phyloP scores from a whole-genome alignment of 1,140 invertebrate species.

The Caenorhabditis inopinata region DNA sequence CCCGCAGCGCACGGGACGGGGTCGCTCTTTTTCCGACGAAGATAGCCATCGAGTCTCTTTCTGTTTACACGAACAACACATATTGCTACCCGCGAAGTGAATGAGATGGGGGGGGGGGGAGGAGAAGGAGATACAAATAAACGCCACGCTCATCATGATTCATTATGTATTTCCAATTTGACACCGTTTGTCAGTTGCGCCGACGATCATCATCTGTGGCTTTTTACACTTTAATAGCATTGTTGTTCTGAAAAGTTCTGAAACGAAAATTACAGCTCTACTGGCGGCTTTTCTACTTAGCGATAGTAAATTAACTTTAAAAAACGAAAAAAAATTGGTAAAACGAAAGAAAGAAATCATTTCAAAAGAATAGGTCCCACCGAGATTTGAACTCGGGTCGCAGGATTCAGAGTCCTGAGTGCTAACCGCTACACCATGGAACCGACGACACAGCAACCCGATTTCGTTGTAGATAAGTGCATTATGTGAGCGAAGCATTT shows the following conservation, averaged over 20 bases:
- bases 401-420: constrained; percentile 65
- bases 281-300: too few relatives aligned
- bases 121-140: constrained; percentile 25
- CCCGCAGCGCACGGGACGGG: neutral
- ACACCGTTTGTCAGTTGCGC: neutral
- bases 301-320: too few relatives aligned
- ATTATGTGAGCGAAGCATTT: too few relatives aligned
- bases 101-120: neutral
- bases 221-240: constrained; percentile 7
- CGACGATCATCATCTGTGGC: neutral
- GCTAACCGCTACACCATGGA: constrained; percentile 60
- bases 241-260: too few relatives aligned
- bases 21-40: constrained; percentile 1
- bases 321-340: neutral
- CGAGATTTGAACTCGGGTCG: constrained; percentile 63
- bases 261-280: too few relatives aligned
- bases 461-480: too few relatives aligned
- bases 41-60: constrained; percentile 21
- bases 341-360: too few relatives aligned
- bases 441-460: neutral
- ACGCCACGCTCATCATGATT: constrained; percentile 27
- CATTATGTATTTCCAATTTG: constrained; percentile 31
- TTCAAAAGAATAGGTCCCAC: constrained; percentile 32
- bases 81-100: neutral
- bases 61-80: constrained; percentile 32